Base-by-base conservation (phyloP, 1,140 invertebrate genomes). In the Pogonomyrmex barbatus region DNA sequence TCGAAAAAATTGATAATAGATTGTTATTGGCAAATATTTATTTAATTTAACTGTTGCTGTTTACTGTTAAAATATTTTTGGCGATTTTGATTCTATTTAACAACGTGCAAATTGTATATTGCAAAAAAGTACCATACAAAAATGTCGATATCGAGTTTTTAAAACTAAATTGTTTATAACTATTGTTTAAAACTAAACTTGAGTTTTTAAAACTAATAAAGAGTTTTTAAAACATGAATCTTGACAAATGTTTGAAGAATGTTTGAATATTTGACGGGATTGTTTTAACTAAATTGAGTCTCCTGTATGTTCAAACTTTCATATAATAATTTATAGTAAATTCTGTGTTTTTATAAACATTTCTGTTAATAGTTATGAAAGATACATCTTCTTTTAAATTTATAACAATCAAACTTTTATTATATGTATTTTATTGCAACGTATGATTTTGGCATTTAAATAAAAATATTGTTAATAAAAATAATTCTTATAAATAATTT, bases 31-130 rank as follows among this genome's bases (percentile, higher is more conserved):
- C 14, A 77, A 47, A 77, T 63, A 45, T 73, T 10, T 54, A 30
- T 54, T 50, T 56, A 75, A 75, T 75, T 78, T 12, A 78, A 65
- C 24, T 24, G 24, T 24, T 24, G 42, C 8, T 75, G 17, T 33
- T 77, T 14, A 65, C 65, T 78, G 10, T 30, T 30, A 39, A 24
- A 73, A 73, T n/a, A 50, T 50, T 3, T 62, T 36, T 30, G 30
- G 10, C 17, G 50, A 78, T 65, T 78, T 45, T 65, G 60, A 63
- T 78, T 65, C 50, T 47, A 62, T 77, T 47, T 36, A 78, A 65
- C 4, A 62, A 42, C 14, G 42, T 17, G 47, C 30, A 30, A 73
- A 73, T 73, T 52, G 17, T 52, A 5, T 33, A 24, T 14, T 33
- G 30, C 45, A 52, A 6, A 33, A 4, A 2, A 12, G 12, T 17